Percentiles rank a stretch among this genome's conserved stretches.
phyloP scores from a whole-genome alignment of 1,140 invertebrate species.

The Cotesia vestalis region DNA sequence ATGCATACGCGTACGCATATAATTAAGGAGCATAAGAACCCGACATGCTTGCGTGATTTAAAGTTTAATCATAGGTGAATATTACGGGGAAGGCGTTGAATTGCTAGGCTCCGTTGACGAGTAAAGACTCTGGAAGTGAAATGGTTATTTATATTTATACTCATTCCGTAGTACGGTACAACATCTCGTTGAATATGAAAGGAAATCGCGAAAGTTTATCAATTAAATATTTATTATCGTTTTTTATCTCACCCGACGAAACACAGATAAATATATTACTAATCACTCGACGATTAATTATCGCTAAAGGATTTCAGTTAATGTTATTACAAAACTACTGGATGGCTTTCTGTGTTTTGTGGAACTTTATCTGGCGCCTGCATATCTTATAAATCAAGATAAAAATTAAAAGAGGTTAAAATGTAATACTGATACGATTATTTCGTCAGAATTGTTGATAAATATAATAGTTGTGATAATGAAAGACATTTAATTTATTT shows the following conservation, averaged over 20 bases:
- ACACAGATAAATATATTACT: too few species aligned
- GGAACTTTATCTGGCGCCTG: too few species aligned
- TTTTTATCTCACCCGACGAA: not conserved
- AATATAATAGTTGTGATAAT: too few species aligned
- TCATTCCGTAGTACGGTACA: not conserved
- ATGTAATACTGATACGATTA: too few species aligned
- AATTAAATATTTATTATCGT: conserved; percentile 17
- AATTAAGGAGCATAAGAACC: conserved; percentile 30
- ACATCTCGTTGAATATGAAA: conserved; percentile 15
- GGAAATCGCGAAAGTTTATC: conserved; percentile 35
- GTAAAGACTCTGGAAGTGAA: conserved; percentile 18
- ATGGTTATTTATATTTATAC: conserved; percentile 15
- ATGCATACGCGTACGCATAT: conserved; percentile 9
- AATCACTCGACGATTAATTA: too few species aligned
- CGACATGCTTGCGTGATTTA: conserved; percentile 26
- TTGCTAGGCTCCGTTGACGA: conserved; percentile 30
- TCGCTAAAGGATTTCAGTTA: too few species aligned
- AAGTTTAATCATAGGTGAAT: conserved; percentile 27
- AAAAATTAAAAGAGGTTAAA: too few species aligned
- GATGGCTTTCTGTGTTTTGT: too few species aligned
- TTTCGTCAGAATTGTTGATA: too few species aligned
- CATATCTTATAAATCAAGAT: too few species aligned
- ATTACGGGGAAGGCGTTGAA: conserved; percentile 32
- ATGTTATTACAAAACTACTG: too few species aligned
- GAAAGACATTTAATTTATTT: too few species aligned